Percentiles rank a stretch among this genome's conserved stretches.
phyloP scores from a whole-genome alignment of 2,888 invertebrate species.

The Agrotis puta region DNA sequence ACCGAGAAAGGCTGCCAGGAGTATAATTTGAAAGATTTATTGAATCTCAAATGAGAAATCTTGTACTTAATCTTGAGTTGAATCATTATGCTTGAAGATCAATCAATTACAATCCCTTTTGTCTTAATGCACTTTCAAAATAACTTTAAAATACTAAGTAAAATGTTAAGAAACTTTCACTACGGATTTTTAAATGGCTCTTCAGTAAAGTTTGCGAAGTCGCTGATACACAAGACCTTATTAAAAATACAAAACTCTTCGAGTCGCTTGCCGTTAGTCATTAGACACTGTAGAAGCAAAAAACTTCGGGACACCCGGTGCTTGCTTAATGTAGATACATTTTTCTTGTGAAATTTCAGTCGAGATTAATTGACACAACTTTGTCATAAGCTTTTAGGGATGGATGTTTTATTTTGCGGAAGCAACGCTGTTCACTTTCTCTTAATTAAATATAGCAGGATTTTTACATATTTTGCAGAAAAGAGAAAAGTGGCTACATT shows the following conservation, averaged over 20 bases:
- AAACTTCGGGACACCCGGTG: slow-evolving; percentile 73
- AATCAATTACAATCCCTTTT: slow-evolving; percentile 20
- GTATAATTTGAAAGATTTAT: background rate
- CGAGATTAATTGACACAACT: slow-evolving; percentile 74
- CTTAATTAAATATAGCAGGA: slow-evolving; percentile 33
- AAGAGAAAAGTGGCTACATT: background rate
- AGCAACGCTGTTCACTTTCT: slow-evolving; percentile 33
- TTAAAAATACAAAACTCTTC: slow-evolving; percentile 83
- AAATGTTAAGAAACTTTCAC: slow-evolving; percentile 48
- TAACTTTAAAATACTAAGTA: slow-evolving; percentile 47
- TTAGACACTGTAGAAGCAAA: slow-evolving; percentile 70
- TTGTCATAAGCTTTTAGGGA: slow-evolving; percentile 65
- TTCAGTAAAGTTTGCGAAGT: slow-evolving; percentile 50
- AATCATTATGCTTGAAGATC: slow-evolving; percentile 4
- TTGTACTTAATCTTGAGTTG: no score
- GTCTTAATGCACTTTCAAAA: slow-evolving; percentile 40
- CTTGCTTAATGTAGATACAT: slow-evolving; percentile 69
- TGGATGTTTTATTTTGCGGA: slow-evolving; percentile 55
- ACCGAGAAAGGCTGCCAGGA: background rate
- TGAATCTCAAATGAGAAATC: no score
- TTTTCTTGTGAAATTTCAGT: slow-evolving; percentile 71
- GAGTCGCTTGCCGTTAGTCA: slow-evolving; percentile 73
- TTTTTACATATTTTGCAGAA: background rate
- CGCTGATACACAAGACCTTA: slow-evolving; percentile 72
- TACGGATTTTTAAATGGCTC: slow-evolving; percentile 65